Evolutionary conservation across 1,140 invertebrate genomes (phyloP), one percentile per base, ranked within the genome.

Genomic region (Drosophila suzukii): DNA sequence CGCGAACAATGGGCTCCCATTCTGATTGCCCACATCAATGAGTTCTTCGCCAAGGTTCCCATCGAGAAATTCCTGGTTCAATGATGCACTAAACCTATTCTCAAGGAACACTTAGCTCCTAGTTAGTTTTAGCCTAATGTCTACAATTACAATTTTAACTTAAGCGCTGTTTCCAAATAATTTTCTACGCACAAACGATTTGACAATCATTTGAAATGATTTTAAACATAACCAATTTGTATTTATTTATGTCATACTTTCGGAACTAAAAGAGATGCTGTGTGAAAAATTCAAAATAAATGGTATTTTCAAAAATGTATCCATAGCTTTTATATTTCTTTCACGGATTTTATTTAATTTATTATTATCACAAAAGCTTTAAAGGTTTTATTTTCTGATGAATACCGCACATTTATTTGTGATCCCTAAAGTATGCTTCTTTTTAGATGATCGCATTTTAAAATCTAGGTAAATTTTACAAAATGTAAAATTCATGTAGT

Each of bases 1-100:
- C 79, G 91, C 24, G 89, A 91, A 10, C 90, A 92, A 41, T 92
- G 91, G 91, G 90, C 91, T 34, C 91, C 91, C 32, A 91, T 92
- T 53, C 56, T 92, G 51, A 75, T 90, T n/a, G 60, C 80, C 32
- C 83, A 90, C 38, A 81, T 91, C 39, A 92, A 92, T 49, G 76
- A 91, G 59, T 92, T 92, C 81, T 92, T 92, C 20, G 78, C 88
- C 30, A 75, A 84, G 55, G 82, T 92, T 81, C 91, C 91, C 76
- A 90, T 92, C 75, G 74, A 91, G 56, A 90, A 91, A 77, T 74
- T 92, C 58, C 65, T 91, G 71, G 59, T 88, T 56, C 67, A 88
- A 63, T 91, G 73, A 91, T 49, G 56, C 72, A 54, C 41, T 39
- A 57, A 46, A 44, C 27, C 53, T 36, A 46, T 46, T 39, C 13